phyloP scores from a whole-genome alignment of 2,797 vertebrate genomes.

The Malurus leucopterus region DNA sequence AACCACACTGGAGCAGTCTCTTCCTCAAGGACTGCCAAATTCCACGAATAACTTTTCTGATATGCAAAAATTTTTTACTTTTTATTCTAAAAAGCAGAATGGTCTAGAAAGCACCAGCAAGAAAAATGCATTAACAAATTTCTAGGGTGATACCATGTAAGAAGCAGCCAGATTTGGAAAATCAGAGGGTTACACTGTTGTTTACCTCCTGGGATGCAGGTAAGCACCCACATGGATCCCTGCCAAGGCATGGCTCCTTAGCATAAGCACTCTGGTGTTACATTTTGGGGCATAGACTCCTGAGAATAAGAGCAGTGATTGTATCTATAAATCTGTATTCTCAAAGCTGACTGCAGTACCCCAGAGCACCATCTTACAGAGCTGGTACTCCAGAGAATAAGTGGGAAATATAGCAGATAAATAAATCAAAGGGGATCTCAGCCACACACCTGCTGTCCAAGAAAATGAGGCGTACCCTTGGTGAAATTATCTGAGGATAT shows the following conservation, averaged over 20 bases:
- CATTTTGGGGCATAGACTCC: background rate
- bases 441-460: background rate
- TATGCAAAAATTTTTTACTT: background rate
- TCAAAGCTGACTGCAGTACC: background rate
- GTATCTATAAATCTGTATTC: background rate
- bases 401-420: background rate
- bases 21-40: background rate
- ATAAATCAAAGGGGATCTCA: conserved; percentile 2
- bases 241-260: background rate
- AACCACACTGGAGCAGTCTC: background rate
- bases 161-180: background rate
- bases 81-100: background rate
- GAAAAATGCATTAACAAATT: background rate
- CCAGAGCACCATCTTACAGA: conserved; percentile 37
- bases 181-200: background rate
- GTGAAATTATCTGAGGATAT: background rate
- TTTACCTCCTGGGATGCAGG: background rate
- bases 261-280: background rate
- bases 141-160: background rate
- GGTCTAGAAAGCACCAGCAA: background rate
- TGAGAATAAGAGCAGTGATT: background rate
- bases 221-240: background rate
- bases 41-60: background rate
- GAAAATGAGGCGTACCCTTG: background rate
- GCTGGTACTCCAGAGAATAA: conserved; percentile 16